Percentiles rank a stretch among this genome's conserved stretches.
phyloP scores from a whole-genome alignment of 2,797 vertebrate species.

The Lophotriccus pileatus region DNA sequence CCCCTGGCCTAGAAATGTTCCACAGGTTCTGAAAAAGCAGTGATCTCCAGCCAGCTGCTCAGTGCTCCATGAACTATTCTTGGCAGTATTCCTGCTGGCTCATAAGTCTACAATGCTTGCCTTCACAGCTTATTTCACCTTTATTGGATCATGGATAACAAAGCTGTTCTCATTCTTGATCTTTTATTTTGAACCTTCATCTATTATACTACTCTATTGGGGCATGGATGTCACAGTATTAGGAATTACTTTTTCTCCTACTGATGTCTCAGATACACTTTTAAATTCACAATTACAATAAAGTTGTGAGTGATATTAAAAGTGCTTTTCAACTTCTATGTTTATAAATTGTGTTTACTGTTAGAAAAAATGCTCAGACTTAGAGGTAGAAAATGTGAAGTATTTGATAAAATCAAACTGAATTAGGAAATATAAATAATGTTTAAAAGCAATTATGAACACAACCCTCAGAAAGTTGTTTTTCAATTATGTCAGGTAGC shows the following conservation, averaged over 20 bases:
- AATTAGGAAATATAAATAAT: background rate
- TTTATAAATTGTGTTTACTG: background rate
- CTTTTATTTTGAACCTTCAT: background rate
- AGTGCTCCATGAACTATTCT: constrained; percentile 9
- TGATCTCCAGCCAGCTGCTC: constrained; percentile 16
- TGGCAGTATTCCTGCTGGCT: constrained; percentile 31
- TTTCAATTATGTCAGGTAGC: background rate
- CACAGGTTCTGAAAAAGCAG: background rate
- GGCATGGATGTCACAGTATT: background rate
- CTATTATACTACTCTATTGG: background rate
- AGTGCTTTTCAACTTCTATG: background rate
- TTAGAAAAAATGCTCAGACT: background rate
- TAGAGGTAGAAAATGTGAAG: background rate
- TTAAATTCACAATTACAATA: background rate
- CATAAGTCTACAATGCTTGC: background rate
- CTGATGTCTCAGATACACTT: background rate
- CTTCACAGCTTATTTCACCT: constrained; percentile 51
- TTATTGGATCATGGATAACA: constrained; percentile 27
- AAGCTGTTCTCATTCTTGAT: background rate
- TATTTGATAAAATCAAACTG: background rate
- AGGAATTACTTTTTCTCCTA: background rate
- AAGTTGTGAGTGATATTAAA: background rate
- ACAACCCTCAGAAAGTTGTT: background rate
- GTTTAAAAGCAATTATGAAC: background rate
- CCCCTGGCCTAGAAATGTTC: background rate